Evolutionary conservation across 2,888 invertebrate genomes (phyloP).

Genomic region (Hetaerina titia): DNA sequence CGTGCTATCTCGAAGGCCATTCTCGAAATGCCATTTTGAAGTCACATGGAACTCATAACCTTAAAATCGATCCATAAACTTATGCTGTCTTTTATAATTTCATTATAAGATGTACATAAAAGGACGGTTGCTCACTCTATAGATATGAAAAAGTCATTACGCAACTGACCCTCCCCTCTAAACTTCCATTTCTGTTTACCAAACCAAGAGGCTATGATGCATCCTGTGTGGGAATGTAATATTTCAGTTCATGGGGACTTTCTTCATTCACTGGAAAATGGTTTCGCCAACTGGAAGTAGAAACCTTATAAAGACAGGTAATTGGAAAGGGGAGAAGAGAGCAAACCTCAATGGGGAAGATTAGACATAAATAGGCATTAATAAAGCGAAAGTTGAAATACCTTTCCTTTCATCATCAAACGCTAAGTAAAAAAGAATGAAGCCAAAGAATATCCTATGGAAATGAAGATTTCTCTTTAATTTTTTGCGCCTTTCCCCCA

Average conservation of each 20-base stretch:
- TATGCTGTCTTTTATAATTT: too few relatives aligned
- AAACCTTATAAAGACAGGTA: constrained; percentile 3
- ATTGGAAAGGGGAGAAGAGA: not conserved
- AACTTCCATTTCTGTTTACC: not conserved
- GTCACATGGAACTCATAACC: too few relatives aligned
- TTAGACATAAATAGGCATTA: not conserved
- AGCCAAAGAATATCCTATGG: not conserved
- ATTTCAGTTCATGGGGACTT: not conserved
- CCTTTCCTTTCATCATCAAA: not conserved
- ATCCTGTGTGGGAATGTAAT: not conserved
- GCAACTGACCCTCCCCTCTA: not conserved
- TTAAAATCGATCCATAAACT: too few relatives aligned
- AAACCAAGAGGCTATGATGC: not conserved
- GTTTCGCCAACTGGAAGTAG: not conserved
- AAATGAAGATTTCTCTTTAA: constrained; percentile 17
- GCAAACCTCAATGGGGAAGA: not conserved
- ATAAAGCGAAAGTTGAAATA: not conserved
- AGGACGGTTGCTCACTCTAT: too few relatives aligned
- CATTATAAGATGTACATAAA: too few relatives aligned
- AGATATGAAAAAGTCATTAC: not conserved
- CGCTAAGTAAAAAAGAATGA: not conserved
- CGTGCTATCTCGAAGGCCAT: too few relatives aligned
- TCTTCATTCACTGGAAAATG: not conserved
- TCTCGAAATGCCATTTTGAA: too few relatives aligned
- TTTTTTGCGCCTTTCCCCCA: not conserved